phyloP scores from a whole-genome alignment of 2,888 invertebrate genomes.

The Hemistola chrysoprasaria region DNA sequence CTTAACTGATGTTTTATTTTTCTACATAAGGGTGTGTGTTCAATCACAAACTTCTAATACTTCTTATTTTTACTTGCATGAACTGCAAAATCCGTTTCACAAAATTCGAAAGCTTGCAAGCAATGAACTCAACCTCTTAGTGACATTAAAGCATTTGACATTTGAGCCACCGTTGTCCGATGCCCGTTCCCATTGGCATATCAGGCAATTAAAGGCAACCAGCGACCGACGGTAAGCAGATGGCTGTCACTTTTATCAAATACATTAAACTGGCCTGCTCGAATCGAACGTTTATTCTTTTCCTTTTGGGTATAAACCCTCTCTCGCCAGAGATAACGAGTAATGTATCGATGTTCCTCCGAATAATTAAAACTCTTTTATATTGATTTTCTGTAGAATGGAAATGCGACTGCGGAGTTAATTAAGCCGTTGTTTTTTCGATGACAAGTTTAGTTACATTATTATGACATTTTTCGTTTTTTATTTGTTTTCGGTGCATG shows the following conservation, averaged over 20 bases:
- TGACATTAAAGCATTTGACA: slow-evolving; percentile 35
- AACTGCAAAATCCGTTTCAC: slow-evolving; percentile 5
- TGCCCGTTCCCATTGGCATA: slow-evolving; percentile 58
- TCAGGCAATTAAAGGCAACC: slow-evolving; percentile 75
- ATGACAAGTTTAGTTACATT: slow-evolving; percentile 7
- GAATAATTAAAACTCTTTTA: slow-evolving; percentile 75
- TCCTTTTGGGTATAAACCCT: slow-evolving; percentile 62
- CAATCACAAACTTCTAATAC: neutral
- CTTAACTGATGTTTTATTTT: no score
- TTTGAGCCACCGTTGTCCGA: slow-evolving; percentile 30
- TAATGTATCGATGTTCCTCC: slow-evolving; percentile 68
- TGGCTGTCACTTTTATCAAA: slow-evolving; percentile 80
- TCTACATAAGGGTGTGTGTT: no score
- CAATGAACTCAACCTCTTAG: slow-evolving; percentile 27
- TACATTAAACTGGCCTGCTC: slow-evolving; percentile 75
- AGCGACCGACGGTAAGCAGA: slow-evolving; percentile 69
- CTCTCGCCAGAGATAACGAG: slow-evolving; percentile 66
- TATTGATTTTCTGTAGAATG: slow-evolving; percentile 49
- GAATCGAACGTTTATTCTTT: slow-evolving; percentile 68
- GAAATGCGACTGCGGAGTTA: slow-evolving; percentile 54
- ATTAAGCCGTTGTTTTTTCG: slow-evolving; percentile 54
- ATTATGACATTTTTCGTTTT: neutral
- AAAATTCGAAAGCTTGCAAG: slow-evolving; percentile 20
- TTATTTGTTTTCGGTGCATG: no score
- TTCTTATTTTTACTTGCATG: neutral